Base-by-base conservation (phyloP, 2,888 invertebrate species). In the Dyspetes luteomarginatus region DNA sequence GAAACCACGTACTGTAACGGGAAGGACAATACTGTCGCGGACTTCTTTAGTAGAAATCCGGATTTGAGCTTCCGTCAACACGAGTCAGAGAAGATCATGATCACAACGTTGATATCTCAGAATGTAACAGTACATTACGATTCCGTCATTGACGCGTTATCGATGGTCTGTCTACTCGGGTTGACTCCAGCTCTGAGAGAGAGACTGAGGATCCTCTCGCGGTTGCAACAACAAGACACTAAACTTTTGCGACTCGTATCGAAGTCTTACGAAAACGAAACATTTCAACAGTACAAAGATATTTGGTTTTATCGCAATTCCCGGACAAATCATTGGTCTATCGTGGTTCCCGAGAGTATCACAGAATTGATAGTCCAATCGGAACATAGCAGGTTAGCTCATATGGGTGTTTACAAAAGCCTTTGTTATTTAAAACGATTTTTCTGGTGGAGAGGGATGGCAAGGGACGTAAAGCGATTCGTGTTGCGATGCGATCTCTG, bases 361-460 rank as follows among this genome's bases (percentile, higher is more conserved):
- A 19, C 4, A 45, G 43, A 24, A 2, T 3, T n/a, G 9, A 2
- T 64, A 0, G 50, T 43, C 0, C 22, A 41, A 3, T 43, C 62
- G 2, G 62, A 64, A 24, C 62, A 64, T 45, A 45, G 26, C 12
- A 22, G 62, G 41, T 22, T 71, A n/a, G 71, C 65, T 17, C 75
- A 71, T 28, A 17, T 52, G 3, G 78, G 72, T 19, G 48, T 73
- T 12, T 74, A 52, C 19, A 79, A 79, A 28, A 74, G 74, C 2
- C 22, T 19, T 24, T 22, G 41, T 22, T 43, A 62, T 12, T 15
- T 62, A 0, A 41, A 43, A 43, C 62, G 45, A 19, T 43, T 43
- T 15, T 45, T 62, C 17, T 45, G 43, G 9, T 62, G 62, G 62
- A 62, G 41, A 43, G 22, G 55, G 24, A 55, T 55, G 55, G 12